Evolutionary conservation across 2,113 vertebrate species (phyloP), one percentile per base, ranked within the genome.

Genomic region (Dendropsophus ebraccatus): DNA sequence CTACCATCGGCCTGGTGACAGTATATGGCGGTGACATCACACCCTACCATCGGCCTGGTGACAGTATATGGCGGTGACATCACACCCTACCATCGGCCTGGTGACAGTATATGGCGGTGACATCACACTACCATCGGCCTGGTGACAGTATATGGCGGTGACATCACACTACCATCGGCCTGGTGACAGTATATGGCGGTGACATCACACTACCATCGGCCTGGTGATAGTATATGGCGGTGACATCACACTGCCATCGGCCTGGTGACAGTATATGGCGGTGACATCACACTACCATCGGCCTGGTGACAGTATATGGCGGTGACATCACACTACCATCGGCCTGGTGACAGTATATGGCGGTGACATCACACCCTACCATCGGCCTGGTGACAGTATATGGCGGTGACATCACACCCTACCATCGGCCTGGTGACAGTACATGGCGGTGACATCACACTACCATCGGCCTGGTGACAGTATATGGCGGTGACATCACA

Each of bases 31-130:
- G n/a, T 11, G 41, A 41, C n/a, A n/a, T 41, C 41, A 12, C 1
- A 19, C 1, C 99, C 98, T 5, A 23, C 54, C 21, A 5, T 54
- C 2, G 2, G 17, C 21, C 5, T 56, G n/a, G n/a, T 23, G 19
- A 1, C 54, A 6, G 1, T 23, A 28, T 5, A 77, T 30, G 74
- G 41, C 41, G 41, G n/a, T 11, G 41, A 41, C n/a, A n/a, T 41
- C 41, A 12, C 1, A 19, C 1, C n/a, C n/a, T 5, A 23, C 54
- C 21, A 5, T 54, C 2, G 2, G 17, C 21, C 5, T 56, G n/a
- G n/a, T 23, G 19, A 1, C 54, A 6, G 1, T 23, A 28, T 5
- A 77, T 30, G 74, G 41, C 41, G 41, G n/a, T 11, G 41, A 41
- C n/a, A n/a, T 41, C 41, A 12, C 1, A 19, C 1, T 5, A 23